Base-by-base conservation (phyloP, 2,888 invertebrate species). In the Drosophila planitibia region DNA sequence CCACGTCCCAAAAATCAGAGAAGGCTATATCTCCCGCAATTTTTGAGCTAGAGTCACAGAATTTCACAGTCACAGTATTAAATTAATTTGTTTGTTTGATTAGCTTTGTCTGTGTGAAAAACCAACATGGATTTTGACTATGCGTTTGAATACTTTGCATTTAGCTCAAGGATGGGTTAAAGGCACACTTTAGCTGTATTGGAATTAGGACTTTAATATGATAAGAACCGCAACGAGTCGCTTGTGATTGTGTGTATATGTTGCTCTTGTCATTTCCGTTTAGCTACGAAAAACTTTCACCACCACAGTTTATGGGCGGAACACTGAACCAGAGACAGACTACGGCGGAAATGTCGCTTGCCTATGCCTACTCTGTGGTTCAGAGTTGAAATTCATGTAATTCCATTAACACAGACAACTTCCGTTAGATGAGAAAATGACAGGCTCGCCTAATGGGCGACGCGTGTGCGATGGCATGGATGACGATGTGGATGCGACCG, bases 331-430 rank as follows among this genome's bases (percentile, higher is more conserved):
- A 57, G 52, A 39, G 30, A 44, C 54, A 62, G 44, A 54, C 61
- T 58, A 62, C 47, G 51, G 44, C 79, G 78, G 74, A 79, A 77
- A 77, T 77, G 77, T 74, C 70, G 70, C 70, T 60, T 53, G 41
- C 70, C 65, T 70, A 70, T 54, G 51, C 79, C 74, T 35, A 39
- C 65, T 83, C 72, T 83, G 82, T 67, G 89, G 85, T 80, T 84
- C 79, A 79, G 84, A 83, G 89, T 84, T 89, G 82, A 89, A 85
- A 86, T 89, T 89, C 85, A 81, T 85, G 89, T 85, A 85, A 85
- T 85, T 89, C 89, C 87, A 85, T 85, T 85, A 85, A 85, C 86
- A 86, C 87, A 84, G 86, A 82, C 86, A 85, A 86, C 85, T 86
- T 85, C 89, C 89, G 85, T 73, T 82, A 68, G 71, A 81, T 53